Conservation (phyloP, 2,113 vertebrate genomes). For the Larimichthys crocea region DNA sequence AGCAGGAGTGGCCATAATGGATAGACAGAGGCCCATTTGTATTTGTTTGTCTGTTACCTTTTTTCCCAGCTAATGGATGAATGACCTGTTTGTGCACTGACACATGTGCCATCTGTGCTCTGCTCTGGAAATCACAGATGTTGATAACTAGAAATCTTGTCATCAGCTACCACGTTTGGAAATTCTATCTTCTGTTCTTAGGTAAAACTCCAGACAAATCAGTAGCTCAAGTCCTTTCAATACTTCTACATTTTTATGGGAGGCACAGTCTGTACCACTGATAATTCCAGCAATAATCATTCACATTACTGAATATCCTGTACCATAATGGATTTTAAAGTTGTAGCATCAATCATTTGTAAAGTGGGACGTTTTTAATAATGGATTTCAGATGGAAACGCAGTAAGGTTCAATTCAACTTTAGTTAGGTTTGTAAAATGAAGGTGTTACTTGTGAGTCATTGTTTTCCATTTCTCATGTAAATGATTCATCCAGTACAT, state of each 20-base stretch:
- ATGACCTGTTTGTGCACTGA: constrained; percentile 33
- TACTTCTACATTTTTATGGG: background rate
- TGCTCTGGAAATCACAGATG: background rate
- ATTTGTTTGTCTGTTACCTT: constrained; percentile 49
- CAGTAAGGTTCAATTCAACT: background rate
- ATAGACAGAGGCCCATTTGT: constrained; percentile 40
- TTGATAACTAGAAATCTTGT: background rate
- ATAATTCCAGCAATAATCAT: background rate
- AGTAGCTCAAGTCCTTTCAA: background rate
- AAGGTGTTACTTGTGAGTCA: constrained; percentile 20
- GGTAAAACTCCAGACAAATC: background rate
- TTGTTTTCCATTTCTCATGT: constrained; percentile 35
- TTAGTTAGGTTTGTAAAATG: background rate
- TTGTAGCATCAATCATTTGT: background rate
- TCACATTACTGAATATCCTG: background rate
- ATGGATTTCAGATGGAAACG: constrained; percentile 13
- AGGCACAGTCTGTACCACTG: background rate
- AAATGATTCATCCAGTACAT: constrained; percentile 37
- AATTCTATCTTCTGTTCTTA: background rate
- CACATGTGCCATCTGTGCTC: constrained; percentile 15
- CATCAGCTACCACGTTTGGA: background rate
- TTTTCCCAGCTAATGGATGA: constrained; percentile 40
- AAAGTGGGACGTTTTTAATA: background rate
- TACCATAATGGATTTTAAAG: background rate
- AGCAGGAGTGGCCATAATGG: constrained; percentile 39